Conservation (phyloP, 2,888 invertebrate genomes). For the Drosophila maculinotata region DNA sequence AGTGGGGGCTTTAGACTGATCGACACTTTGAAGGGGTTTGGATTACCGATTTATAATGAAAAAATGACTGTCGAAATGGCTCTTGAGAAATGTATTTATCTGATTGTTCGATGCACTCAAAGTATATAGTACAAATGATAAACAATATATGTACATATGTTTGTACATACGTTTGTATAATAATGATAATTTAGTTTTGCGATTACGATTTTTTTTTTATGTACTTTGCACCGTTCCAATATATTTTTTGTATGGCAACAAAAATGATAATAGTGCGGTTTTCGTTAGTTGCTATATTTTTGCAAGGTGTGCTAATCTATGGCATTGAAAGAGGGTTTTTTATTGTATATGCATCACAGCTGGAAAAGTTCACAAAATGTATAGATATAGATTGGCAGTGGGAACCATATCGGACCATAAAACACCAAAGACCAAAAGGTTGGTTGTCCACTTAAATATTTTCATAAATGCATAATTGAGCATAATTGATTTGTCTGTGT, state of each 20-base stretch:
- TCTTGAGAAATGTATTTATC: conserved; percentile 19
- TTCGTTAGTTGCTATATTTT: not conserved
- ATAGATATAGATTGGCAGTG: conserved; percentile 23
- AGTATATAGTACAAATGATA: conserved; percentile 8
- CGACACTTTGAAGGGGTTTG: conserved; percentile 25
- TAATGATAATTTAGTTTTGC: conserved; percentile 39
- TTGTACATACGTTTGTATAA: conserved; percentile 3
- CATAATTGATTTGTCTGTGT: conserved; percentile 71
- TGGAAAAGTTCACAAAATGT: conserved; percentile 40
- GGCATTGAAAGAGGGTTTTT: not conserved
- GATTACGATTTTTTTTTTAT: conserved; percentile 44
- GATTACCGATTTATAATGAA: conserved; percentile 38
- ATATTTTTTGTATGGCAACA: conserved; percentile 26
- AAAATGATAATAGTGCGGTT: conserved; percentile 9
- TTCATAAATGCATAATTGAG: conserved; percentile 62
- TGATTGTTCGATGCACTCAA: conserved; percentile 19
- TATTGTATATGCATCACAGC: conserved; percentile 28
- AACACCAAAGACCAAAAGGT: conserved; percentile 52
- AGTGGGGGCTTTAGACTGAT: conserved; percentile 2
- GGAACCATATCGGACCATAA: conserved; percentile 48
- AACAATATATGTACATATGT: conserved; percentile 5
- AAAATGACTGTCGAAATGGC: conserved; percentile 13
- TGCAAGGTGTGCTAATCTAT: conserved; percentile 22
- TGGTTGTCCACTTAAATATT: conserved; percentile 42
- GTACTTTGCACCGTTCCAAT: conserved; percentile 61